Conservation (phyloP, 2,113 vertebrate species). For the Plecturocebus donacophilus region DNA sequence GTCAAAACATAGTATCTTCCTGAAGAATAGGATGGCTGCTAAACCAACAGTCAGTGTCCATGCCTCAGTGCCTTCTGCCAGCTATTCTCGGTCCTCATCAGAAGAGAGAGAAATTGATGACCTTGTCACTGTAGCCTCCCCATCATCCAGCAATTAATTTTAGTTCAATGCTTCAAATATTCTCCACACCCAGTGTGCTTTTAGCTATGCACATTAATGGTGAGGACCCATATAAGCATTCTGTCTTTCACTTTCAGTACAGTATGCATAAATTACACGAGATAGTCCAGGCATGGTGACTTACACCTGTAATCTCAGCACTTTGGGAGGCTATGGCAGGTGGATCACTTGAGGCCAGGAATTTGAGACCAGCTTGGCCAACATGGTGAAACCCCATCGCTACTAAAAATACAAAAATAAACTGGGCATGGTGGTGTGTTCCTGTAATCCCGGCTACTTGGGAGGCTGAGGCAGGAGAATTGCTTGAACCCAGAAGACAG, state of each 20-base stretch:
- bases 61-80: neutral
- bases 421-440: too few species aligned
- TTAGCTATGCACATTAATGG: neutral
- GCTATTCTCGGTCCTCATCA: neutral
- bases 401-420: too few species aligned
- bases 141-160: neutral
- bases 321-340: too few species aligned
- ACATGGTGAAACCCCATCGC: too few species aligned
- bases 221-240: neutral
- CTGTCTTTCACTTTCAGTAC: neutral
- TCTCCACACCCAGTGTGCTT: neutral
- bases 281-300: too few species aligned
- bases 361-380: too few species aligned
- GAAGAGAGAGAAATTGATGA: neutral
- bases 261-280: neutral
- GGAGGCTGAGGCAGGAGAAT: too few species aligned
- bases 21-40: neutral
- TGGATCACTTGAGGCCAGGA: too few species aligned
- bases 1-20: neutral
- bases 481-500: too few species aligned
- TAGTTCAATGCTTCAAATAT: neutral
- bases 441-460: too few species aligned
- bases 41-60: neutral
- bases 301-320: too few species aligned
- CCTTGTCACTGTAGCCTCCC: neutral